Base-by-base conservation (phyloP, 1,140 invertebrate species). In the Drosophila elegans region DNA sequence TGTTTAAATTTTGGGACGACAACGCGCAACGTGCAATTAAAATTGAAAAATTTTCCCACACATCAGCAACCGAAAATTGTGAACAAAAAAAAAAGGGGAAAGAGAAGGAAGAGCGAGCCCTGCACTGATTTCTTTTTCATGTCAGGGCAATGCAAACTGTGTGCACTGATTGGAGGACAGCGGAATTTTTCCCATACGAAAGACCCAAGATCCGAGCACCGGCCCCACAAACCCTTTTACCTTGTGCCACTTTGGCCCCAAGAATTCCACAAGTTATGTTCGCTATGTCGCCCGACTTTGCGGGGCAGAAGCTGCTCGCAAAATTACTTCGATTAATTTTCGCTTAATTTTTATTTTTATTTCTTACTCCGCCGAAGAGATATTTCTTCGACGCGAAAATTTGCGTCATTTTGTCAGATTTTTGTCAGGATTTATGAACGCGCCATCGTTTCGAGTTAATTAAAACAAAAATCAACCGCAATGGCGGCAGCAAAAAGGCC, bases 31-130 rank as follows among this genome's bases (percentile, higher is more conserved):
- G 84, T 82, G 86, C 86, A 90, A 90, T 90, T 90, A 90, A 90
- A 90, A 91, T 76, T 91, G 82, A 90, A 88, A 82, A 90, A 90
- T 90, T 90, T 90, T 90, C 86, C 86, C 86, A 90, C 86, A 90
- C 85, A 85, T 86, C 80, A 45, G 82, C 67, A 86, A 66, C 79
- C 55, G 36, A 74, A 74, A 78, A 74, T 72, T 76, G 80, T 84
- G 38, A 52, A 74, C 42, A 39, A 41, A 55, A 56, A 74, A 51
- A 41, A 13, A 21, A 34, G 27, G 5, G n/a, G n/a, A 39, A 41
- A 53, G 16, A 34, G 21, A 6, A 41, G 54, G 16, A 25, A 34
- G 36, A 27, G 56, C 36, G 38, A 38, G 41, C 42, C 49, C 61
- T 88, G 83, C 84, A 88, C 84, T 88, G 84, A 88, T 88, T 88